These are phyloP conservation scores for Alectura lathami DNA, from an alignment of 2,113 vertebrate genomes.

Conservation along the genomic window DNA sequence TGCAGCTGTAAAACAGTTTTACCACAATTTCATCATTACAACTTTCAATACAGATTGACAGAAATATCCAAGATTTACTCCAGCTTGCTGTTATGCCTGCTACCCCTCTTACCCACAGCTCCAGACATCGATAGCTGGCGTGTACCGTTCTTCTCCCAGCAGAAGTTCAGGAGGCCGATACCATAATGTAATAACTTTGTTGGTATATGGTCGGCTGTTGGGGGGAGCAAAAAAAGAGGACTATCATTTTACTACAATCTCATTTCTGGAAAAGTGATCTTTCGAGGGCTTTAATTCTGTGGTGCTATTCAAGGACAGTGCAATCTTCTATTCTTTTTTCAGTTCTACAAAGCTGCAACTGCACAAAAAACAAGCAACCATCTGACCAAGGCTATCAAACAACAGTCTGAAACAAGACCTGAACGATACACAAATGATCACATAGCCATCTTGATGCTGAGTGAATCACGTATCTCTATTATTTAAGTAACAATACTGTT, in stretches of 20 bases:
- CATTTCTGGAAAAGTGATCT: not conserved
- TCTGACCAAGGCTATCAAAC: not conserved
- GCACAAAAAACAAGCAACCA: not conserved
- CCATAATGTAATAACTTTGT: conserved; percentile 88
- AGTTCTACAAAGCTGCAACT: not conserved
- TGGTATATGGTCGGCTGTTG: conserved; percentile 85
- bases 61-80: not conserved
- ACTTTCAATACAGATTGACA: not conserved
- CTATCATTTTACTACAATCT: conserved; percentile 7
- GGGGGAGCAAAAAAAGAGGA: conserved; percentile 38
- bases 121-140: conserved; percentile 87
- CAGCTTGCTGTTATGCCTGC: not conserved
- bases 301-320: not conserved
- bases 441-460: not conserved
- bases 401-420: not conserved
- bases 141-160: conserved; percentile 85
- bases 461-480: not conserved
- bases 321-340: not conserved
- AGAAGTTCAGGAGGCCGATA: conserved; percentile 86
- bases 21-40: not conserved
- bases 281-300: not conserved
- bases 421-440: not conserved
- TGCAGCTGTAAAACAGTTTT: conserved; percentile 84
- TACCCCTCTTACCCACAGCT: conserved; percentile 83
- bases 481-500: not conserved